Percentiles rank a stretch among this genome's conserved stretches.
These are phyloP conservation scores for Erpobdella octoculata DNA, from an alignment of 2,888 invertebrate genomes.

Conservation along the genomic window DNA sequence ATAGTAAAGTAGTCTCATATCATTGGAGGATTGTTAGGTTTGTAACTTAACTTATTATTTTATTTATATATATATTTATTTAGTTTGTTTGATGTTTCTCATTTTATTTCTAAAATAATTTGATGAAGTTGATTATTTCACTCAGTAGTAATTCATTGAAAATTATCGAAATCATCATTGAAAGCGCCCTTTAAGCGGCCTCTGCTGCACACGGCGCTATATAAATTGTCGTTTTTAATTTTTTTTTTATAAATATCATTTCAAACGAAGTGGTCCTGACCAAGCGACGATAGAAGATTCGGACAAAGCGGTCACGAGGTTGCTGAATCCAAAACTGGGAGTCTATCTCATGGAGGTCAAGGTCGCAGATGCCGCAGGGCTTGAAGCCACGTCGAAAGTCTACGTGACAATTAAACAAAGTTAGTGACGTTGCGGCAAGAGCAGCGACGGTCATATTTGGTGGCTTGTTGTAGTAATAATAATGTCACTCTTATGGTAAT, in stretches of 20 bases:
- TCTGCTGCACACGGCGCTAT: too few relatives aligned
- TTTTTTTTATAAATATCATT: conserved; percentile 10
- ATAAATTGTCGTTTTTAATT: too few relatives aligned
- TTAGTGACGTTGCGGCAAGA: conserved; percentile 49
- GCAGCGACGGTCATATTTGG: neutral
- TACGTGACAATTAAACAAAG: conserved; percentile 75
- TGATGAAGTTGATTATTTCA: too few relatives aligned
- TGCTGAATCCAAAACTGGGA: conserved; percentile 59
- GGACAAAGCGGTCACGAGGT: conserved; percentile 43
- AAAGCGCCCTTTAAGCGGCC: too few relatives aligned
- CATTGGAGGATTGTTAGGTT: conserved; percentile 72
- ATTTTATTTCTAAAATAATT: too few relatives aligned
- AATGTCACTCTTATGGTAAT: too few relatives aligned
- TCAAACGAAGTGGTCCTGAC: conserved; percentile 38
- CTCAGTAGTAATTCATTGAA: too few relatives aligned
- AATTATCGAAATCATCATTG: too few relatives aligned
- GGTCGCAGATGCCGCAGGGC: conserved; percentile 79
- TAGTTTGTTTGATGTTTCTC: too few relatives aligned
- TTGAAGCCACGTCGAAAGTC: conserved; percentile 71
- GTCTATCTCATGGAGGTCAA: conserved; percentile 67
- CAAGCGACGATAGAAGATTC: conserved; percentile 41
- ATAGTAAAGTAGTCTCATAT: conserved; percentile 72
- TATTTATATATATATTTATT: too few relatives aligned
- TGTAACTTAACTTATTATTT: too few relatives aligned
- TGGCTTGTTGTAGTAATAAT: too few relatives aligned